Evolutionary conservation across 2,888 invertebrate genomes (phyloP).

Genomic region (Athetis lepigone): DNA sequence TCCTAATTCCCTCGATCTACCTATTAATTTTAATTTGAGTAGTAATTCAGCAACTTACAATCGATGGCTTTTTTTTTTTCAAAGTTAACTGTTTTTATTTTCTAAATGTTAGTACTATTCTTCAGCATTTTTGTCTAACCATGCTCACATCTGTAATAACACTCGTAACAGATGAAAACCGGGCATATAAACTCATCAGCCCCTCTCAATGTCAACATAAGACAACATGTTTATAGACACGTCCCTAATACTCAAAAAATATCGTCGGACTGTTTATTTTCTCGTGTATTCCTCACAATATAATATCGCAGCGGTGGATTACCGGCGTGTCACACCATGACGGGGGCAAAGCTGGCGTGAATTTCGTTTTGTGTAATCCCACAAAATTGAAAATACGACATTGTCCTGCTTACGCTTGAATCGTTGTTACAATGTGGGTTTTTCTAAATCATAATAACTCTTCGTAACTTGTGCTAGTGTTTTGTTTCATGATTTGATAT

Average conservation of each 20-base stretch:
- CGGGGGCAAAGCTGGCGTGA: constrained; percentile 67
- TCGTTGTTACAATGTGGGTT: constrained; percentile 48
- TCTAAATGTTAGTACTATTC: neutral
- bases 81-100: neutral
- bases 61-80: too few species aligned
- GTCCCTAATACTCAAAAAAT: constrained; percentile 50
- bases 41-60: too few species aligned
- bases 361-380: constrained; percentile 66
- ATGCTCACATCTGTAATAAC: too few species aligned
- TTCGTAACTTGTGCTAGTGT: constrained; percentile 35
- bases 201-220: constrained; percentile 7
- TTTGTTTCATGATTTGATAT: constrained; percentile 13
- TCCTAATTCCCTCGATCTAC: neutral
- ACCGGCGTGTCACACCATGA: constrained; percentile 63
- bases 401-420: constrained; percentile 62
- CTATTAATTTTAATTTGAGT: too few species aligned
- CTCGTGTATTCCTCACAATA: constrained; percentile 52
- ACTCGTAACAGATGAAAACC: constrained; percentile 2
- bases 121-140: neutral
- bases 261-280: constrained; percentile 53
- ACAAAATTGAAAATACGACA: constrained; percentile 72
- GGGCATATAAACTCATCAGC: constrained; percentile 14
- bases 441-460: constrained; percentile 58
- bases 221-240: constrained; percentile 40
- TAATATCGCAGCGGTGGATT: constrained; percentile 62